Conservation (phyloP, 2,113 vertebrate species). For the Menidia beryllina region DNA sequence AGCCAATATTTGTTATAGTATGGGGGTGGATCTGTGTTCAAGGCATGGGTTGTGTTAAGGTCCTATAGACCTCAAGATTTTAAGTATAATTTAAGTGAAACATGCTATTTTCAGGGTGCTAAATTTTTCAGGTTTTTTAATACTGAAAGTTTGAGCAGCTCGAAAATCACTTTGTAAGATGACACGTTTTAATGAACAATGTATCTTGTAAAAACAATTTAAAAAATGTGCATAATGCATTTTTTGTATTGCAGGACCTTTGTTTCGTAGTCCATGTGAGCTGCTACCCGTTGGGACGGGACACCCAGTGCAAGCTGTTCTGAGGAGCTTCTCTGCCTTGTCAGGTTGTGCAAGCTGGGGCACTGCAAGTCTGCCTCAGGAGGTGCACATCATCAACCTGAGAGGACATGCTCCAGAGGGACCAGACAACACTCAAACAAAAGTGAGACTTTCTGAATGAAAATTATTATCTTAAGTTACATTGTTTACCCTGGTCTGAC, state of each 20-base stretch:
- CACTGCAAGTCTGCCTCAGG: constrained; percentile 85
- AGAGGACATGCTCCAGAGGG: constrained; percentile 73
- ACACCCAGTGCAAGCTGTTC: constrained; percentile 90
- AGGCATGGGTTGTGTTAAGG: too few relatives aligned
- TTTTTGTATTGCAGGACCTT: constrained; percentile 78
- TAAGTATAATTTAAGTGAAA: too few relatives aligned
- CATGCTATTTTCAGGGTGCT: too few relatives aligned
- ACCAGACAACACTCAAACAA: constrained; percentile 73
- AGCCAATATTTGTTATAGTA: too few relatives aligned
- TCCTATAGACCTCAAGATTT: too few relatives aligned
- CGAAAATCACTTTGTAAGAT: too few relatives aligned
- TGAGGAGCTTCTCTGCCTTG: constrained; percentile 89
- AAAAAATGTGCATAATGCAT: too few relatives aligned
- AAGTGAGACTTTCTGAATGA: constrained; percentile 79
- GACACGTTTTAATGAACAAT: too few relatives aligned
- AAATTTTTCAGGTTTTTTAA: too few relatives aligned
- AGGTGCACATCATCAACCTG: constrained; percentile 95
- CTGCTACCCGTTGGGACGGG: constrained; percentile 86
- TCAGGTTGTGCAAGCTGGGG: constrained; percentile 94
- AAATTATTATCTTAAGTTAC: background rate
- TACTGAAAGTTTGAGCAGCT: too few relatives aligned
- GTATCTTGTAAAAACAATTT: too few relatives aligned
- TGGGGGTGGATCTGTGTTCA: too few relatives aligned
- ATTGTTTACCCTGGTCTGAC: background rate
- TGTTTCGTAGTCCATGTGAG: constrained; percentile 84